Conservation (phyloP, 2,113 vertebrate species). For the Camelus dromedarius region DNA sequence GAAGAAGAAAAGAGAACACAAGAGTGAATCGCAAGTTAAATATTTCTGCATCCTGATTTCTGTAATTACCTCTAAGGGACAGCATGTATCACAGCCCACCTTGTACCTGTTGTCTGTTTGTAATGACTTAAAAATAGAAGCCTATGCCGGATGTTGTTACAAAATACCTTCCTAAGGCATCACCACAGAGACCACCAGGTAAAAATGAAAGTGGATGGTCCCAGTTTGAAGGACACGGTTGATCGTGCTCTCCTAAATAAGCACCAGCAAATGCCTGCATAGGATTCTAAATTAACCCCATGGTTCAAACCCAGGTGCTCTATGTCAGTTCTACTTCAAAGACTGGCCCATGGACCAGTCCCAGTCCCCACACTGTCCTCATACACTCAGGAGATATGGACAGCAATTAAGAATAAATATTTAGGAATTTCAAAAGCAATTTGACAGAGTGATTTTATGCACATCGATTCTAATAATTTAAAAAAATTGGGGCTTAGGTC, state of each 20-base stretch:
- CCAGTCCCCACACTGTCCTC: background rate
- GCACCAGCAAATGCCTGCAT: background rate
- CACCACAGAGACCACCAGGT: background rate
- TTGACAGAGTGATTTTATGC: background rate
- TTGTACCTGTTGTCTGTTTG: slow-evolving; percentile 31
- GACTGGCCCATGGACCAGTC: no score
- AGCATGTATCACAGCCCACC: background rate
- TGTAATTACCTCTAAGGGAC: slow-evolving; percentile 19
- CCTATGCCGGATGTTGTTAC: background rate
- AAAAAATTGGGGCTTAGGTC: background rate
- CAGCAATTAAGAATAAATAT: background rate
- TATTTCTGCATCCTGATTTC: slow-evolving; percentile 3
- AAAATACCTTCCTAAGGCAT: background rate
- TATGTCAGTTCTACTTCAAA: background rate
- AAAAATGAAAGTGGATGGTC: background rate
- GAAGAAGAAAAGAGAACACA: background rate
- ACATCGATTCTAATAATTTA: background rate
- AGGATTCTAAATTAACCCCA: background rate
- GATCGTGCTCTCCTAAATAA: background rate
- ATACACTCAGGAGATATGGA: no score
- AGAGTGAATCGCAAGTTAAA: background rate
- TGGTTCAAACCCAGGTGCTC: background rate
- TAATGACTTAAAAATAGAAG: slow-evolving; percentile 24
- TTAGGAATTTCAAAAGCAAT: background rate
- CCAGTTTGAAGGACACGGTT: background rate